Percentiles rank a stretch among this genome's conserved stretches.
phyloP scores from a whole-genome alignment of 2,113 vertebrate genomes.

The Sinocyclocheilus anshuiensis region DNA sequence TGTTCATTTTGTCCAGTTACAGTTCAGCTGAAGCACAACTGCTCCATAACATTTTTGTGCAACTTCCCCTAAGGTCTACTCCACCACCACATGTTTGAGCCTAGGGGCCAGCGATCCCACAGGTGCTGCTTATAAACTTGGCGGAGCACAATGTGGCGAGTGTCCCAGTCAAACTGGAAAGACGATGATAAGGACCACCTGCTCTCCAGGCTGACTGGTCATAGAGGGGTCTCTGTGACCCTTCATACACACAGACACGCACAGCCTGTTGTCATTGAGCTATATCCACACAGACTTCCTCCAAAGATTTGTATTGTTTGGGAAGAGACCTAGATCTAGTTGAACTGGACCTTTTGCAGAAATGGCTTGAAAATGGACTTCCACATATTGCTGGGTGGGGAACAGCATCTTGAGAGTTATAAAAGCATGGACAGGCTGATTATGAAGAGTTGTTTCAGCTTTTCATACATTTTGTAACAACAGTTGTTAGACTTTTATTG shows the following conservation, averaged over 20 bases:
- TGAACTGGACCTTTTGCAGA: not conserved
- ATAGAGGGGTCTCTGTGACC: slow-evolving; percentile 57
- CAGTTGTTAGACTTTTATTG: too few relatives aligned
- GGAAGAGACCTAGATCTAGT: slow-evolving; percentile 12
- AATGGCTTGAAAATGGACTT: not conserved
- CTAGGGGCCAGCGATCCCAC: slow-evolving; percentile 55
- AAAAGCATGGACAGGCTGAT: too few relatives aligned
- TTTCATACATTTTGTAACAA: too few relatives aligned
- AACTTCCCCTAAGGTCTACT: slow-evolving; percentile 5
- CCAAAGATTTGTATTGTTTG: slow-evolving; percentile 69
- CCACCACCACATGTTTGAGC: slow-evolving; percentile 31
- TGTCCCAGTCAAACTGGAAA: slow-evolving; percentile 66
- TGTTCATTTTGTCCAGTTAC: not conserved
- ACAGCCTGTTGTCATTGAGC: slow-evolving; percentile 75
- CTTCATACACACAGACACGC: slow-evolving; percentile 59
- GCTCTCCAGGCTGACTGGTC: slow-evolving; percentile 75
- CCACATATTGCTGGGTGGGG: not conserved
- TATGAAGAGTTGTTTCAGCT: too few relatives aligned
- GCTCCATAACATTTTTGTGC: slow-evolving; percentile 8
- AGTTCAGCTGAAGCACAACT: slow-evolving; percentile 20
- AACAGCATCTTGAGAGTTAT: not conserved
- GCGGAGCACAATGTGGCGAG: slow-evolving; percentile 77
- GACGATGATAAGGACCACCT: slow-evolving; percentile 82
- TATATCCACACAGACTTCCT: slow-evolving; percentile 65
- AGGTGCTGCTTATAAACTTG: slow-evolving; percentile 73